Evolutionary conservation across 1,140 invertebrate species (phyloP).

Genomic region (Gyrodactylus bullatarudis): DNA sequence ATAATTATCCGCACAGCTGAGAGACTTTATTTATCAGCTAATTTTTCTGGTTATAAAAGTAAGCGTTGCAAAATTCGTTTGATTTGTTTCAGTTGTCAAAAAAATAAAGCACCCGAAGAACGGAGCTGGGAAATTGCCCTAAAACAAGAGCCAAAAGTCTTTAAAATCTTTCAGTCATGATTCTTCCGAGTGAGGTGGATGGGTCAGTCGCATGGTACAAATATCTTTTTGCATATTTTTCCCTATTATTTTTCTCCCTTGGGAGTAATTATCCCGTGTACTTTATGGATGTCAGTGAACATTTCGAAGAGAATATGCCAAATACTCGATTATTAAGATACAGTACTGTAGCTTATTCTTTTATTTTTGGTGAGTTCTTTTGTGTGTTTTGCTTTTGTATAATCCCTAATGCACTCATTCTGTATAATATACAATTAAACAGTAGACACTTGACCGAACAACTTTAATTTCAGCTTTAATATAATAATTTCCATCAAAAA

Average conservation of each 20-base stretch:
- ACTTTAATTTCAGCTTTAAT: not conserved
- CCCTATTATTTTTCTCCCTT: not conserved
- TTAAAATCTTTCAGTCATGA: too few species aligned
- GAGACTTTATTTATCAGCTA: too few species aligned
- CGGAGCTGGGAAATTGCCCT: too few species aligned
- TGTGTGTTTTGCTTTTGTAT: too few species aligned
- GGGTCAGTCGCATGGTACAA: too few species aligned
- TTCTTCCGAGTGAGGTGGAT: too few species aligned
- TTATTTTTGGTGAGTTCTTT: not conserved
- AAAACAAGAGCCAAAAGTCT: too few species aligned
- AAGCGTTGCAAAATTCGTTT: too few species aligned
- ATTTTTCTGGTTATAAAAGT: too few species aligned
- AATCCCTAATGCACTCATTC: not conserved
- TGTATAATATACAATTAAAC: not conserved
- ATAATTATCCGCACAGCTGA: too few species aligned
- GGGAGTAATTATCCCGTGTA: not conserved
- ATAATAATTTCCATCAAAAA: not conserved
- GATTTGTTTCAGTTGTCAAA: too few species aligned
- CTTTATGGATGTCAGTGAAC: not conserved
- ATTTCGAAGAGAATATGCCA: not conserved
- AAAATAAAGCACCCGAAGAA: too few species aligned
- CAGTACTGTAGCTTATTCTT: not conserved
- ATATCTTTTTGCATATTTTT: not conserved
- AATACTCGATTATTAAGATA: not conserved
- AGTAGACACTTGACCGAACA: not conserved